Conservation (phyloP, 2,113 vertebrate species). For the Chauna torquata region DNA sequence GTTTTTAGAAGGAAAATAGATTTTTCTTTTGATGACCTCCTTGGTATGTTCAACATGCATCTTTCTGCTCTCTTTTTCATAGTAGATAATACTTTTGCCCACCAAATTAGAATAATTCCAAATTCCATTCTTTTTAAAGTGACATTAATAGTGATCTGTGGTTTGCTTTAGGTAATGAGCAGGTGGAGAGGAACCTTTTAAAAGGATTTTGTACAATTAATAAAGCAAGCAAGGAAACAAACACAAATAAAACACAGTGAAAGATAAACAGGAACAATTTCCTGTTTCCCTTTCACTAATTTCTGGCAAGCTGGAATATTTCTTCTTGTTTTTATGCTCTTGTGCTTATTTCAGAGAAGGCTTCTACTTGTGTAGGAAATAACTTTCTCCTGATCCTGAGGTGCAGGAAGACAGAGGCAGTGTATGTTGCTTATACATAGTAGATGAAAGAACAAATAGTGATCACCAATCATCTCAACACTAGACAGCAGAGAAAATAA, state of each 20-base stretch:
- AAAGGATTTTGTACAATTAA: slow-evolving; percentile 25
- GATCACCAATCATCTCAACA: background rate
- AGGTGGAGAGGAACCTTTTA: slow-evolving; percentile 29
- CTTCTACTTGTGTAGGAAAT: background rate
- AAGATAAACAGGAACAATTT: background rate
- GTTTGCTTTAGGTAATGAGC: slow-evolving; percentile 48
- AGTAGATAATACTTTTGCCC: background rate
- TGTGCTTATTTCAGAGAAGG: background rate
- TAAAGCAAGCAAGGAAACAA: background rate
- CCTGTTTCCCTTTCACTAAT: slow-evolving; percentile 21
- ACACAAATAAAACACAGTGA: slow-evolving; percentile 16
- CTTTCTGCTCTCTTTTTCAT: background rate
- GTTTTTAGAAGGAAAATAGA: background rate
- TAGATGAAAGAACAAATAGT: background rate
- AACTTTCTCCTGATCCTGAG: background rate
- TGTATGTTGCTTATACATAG: background rate
- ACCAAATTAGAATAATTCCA: slow-evolving; percentile 11
- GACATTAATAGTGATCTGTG: background rate
- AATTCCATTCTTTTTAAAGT: background rate
- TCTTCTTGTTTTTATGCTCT: background rate
- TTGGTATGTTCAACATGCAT: background rate
- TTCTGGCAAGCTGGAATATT: background rate
- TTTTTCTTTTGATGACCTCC: background rate
- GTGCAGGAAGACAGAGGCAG: background rate
- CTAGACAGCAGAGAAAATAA: background rate